Base-by-base conservation (phyloP, 2,888 invertebrate genomes). In the Pediacus dermestoides region DNA sequence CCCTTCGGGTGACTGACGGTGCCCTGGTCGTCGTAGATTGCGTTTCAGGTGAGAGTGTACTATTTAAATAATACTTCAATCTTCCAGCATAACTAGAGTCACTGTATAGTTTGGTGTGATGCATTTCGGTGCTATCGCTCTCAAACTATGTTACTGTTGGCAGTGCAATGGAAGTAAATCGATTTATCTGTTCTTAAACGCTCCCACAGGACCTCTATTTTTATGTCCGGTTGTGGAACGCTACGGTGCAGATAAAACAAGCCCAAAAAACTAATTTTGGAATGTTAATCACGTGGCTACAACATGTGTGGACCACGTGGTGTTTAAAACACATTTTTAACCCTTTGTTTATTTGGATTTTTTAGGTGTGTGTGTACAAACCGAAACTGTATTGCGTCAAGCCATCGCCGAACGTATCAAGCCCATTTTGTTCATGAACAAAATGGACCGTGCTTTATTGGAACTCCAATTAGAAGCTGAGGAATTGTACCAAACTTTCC, bases 401-500 rank as follows among this genome's bases (percentile, higher is more conserved):
- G 99, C 99, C 48, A 99, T 99, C 66, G 94, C 95, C 48, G 99
- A 99, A 76, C 88, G 99, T 67, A 99, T 99, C 65, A 97, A 96
- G 85, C 99, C 99, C 39, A 92, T 99, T 57, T 78, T 99, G 61
- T 99, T 99, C 86, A 97, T 99, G 97, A 99, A 99, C 88, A 99
- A 99, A 77, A 97, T 99, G 97, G 99, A 99, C 78, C 88, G 99
- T 58, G 99, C 99, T 55, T 79, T 99, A 43, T 77, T 99, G 22
- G 99, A 99, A 73, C 76, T 99, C 66, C 97, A 99, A 69, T 74
- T 97, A 60, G 96, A 92, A 46, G 82, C 88, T 50, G 99, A 99
- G 73, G 94, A 95, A 68, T 78, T 99, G 38, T 99, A 92, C 75
- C 99, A 99, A 74, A 95, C 92, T 61, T 99, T 99, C 85, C 95